Base-by-base conservation (phyloP, 2,888 invertebrate genomes). In the Mythimna lalbum region DNA sequence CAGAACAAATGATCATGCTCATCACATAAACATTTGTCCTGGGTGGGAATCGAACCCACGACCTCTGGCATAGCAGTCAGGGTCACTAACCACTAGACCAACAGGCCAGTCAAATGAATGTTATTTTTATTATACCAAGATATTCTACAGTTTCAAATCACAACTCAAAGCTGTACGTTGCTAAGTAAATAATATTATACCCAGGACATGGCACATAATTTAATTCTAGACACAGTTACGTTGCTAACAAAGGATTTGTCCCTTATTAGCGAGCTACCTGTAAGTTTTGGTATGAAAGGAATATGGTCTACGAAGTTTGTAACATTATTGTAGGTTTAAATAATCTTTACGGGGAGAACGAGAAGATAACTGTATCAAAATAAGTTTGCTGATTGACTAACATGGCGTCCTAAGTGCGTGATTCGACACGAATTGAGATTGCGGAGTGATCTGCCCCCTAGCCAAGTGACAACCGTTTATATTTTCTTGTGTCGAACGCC, bases 211-310 rank as follows among this genome's bases (percentile, higher is more conserved):
- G 19, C 21, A 49, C 39, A 62, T 69, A 69, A 74, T 52, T 76
- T 53, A 19, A 69, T 69, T 69, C 59, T 4, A 21, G 33, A 12
- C 39, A 76, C 39, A 76, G 31, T 7, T 63, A 68, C 56, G 49
- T 76, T 31, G 2, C 39, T 57, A 63, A 74, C 57, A 27, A 33
- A 52, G 74, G 57, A 63, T 50, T 47, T 33, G 60, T 75, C 50
- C 75, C 43, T 36, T 43, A 61, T 61, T 68, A 68, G 27, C 9
- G 21, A 75, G 73, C 47, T 75, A 73, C 69, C 43, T 43, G 47
- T 33, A 14, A 5, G 19, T 33, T 61, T 55, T 50, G 43, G 4
- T 21, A 27, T 27, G 39, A 36, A 33, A 50, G 60, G 36, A 75
- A 4, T n/a, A 19, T 12, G 14, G n/a, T 49, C 9, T 21, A 60